These are phyloP conservation scores for Mobula birostris DNA, from an alignment of 2,113 vertebrate species.

Conservation along the genomic window DNA sequence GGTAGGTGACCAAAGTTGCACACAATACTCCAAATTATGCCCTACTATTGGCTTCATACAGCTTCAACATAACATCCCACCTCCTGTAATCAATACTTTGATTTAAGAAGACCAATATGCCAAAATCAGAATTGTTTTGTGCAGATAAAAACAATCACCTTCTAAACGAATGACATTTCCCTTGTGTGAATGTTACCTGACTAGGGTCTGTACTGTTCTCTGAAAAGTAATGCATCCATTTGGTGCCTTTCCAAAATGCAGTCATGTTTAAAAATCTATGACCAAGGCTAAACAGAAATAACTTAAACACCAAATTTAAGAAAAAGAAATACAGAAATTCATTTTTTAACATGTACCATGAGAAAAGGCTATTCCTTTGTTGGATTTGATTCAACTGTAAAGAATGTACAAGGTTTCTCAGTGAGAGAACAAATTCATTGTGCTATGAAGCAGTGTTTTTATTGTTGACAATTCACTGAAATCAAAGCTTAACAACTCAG, in stretches of 20 bases:
- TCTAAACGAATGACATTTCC: not conserved
- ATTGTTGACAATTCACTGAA: conserved; percentile 16
- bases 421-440: not conserved
- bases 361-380: not conserved
- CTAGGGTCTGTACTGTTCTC: not conserved
- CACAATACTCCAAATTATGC: too few species aligned
- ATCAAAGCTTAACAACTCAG: not conserved
- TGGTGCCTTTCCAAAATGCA: not conserved
- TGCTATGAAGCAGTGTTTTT: not conserved
- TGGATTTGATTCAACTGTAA: not conserved
- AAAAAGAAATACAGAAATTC: not conserved
- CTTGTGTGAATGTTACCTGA: not conserved
- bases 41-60: too few species aligned
- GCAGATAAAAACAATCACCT: not conserved
- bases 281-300: not conserved
- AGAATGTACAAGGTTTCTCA: not conserved
- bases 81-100: too few species aligned
- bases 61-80: too few species aligned
- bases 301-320: not conserved
- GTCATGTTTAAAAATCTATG: not conserved
- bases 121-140: not conserved
- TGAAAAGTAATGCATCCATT: not conserved
- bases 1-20: too few species aligned
- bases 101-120: too few species aligned
- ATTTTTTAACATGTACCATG: not conserved